Percentiles rank a stretch among this genome's conserved stretches.
These are phyloP conservation scores for Neoarius graeffei DNA, from an alignment of 2,113 vertebrate genomes.

Conservation along the genomic window DNA sequence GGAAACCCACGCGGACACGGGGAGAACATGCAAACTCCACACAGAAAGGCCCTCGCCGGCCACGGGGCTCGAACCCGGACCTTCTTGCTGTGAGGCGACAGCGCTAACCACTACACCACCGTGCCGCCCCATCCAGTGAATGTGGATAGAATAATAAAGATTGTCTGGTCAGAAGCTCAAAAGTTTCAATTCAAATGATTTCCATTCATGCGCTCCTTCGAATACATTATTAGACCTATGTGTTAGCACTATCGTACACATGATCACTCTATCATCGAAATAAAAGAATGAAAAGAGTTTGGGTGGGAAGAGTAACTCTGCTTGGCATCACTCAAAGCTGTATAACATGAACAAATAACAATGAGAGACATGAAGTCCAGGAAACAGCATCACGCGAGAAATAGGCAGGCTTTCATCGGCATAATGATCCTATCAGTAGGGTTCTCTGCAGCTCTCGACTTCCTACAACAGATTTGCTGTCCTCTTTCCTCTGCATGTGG, in stretches of 20 bases:
- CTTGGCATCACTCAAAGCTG: not conserved
- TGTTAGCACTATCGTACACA: not conserved
- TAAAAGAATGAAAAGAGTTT: not conserved
- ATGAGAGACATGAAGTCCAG: not conserved
- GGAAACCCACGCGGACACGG: too few relatives aligned
- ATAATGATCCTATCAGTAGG: conserved; percentile 53
- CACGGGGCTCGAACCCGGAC: too few relatives aligned
- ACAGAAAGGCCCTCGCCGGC: too few relatives aligned
- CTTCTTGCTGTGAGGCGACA: too few relatives aligned
- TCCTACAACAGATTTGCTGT: conserved; percentile 56
- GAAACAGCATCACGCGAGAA: not conserved
- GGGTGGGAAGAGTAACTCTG: not conserved
- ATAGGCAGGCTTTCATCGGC: conserved; percentile 38
- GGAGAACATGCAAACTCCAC: too few relatives aligned
- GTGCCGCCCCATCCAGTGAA: too few relatives aligned
- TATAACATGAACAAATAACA: not conserved
- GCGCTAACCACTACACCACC: too few relatives aligned
- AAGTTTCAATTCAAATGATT: not conserved
- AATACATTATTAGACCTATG: not conserved
- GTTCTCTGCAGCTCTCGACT: conserved; percentile 45
- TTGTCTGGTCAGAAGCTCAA: not conserved
- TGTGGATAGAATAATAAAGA: conserved; percentile 1
- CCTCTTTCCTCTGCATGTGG: conserved; percentile 48
- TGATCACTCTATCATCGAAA: not conserved
- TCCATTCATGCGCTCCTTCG: not conserved